Evolutionary conservation across 2,113 vertebrate species (phyloP).

Genomic region (Cyanoderma ruficeps): DNA sequence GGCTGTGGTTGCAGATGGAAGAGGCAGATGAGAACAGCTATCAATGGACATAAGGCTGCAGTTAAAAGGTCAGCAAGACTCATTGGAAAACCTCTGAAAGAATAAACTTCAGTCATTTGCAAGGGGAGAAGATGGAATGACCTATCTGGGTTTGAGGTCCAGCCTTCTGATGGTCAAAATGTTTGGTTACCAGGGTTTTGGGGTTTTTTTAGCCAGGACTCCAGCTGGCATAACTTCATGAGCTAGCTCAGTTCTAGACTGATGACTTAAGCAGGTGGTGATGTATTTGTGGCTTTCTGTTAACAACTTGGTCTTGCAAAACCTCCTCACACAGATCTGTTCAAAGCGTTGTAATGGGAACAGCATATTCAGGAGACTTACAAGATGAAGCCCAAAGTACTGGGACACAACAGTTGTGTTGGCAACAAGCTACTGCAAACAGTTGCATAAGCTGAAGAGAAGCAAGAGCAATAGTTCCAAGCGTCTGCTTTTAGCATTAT

Average conservation of each 20-base stretch:
- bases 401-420: slow-evolving; percentile 28
- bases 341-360: not conserved
- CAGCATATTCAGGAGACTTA: not conserved
- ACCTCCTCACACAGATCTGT: not conserved
- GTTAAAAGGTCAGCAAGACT: not conserved
- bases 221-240: not conserved
- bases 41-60: not conserved
- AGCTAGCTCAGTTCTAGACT: not conserved
- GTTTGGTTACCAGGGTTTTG: not conserved
- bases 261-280: slow-evolving; percentile 21
- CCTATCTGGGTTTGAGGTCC: not conserved
- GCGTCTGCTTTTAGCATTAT: slow-evolving; percentile 44
- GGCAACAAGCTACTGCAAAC: slow-evolving; percentile 49
- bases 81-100: not conserved
- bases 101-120: not conserved
- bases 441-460: slow-evolving; percentile 45
- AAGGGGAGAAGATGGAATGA: not conserved
- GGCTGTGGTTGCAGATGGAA: not conserved
- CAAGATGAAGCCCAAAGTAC: not conserved
- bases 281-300: slow-evolving; percentile 5
- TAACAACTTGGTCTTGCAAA: not conserved
- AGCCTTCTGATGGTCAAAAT: not conserved
- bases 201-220: not conserved
- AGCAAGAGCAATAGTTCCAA: slow-evolving; percentile 48
- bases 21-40: not conserved